Base-by-base conservation (phyloP, 2,113 vertebrate genomes). In the Sarotherodon lohbergeri region DNA sequence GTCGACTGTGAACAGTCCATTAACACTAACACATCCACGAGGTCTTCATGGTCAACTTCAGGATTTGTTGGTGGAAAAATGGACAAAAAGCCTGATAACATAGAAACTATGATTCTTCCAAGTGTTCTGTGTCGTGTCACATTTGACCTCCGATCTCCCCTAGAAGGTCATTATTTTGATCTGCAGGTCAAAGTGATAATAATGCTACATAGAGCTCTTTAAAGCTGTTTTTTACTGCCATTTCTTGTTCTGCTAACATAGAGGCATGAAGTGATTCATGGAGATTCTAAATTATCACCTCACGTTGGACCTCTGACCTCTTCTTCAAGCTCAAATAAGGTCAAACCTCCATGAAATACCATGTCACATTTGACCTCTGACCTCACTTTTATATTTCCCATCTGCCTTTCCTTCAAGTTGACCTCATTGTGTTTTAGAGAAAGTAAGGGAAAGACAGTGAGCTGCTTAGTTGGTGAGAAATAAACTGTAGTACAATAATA, bases 251-350 rank as follows among this genome's bases (percentile, higher is more conserved):
- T 66, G 32, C 5, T 66, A 66, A 36, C 32, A n/a, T 12, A 16
- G 17, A 61, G 57, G 8, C 2, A 32, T 61, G 0, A 34, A 11
- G 17, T 0, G 32, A 66, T n/a, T 63, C 9, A 36, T 36, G 59
- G 32, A 9, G 9, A 0, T 0, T 36, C 59, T 36, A 36, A 66
- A 66, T 66, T 36, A 66, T 66, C 32, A 63, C 32, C 32, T 36
- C 0, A 63, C n/a, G 32, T 66, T 36, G 61, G 17, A 0, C 0
- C 0, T 66, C 61, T 39, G 32, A 66, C 61, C 32, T 66, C 32
- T 39, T 66, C 61, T 66, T 39, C 61, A 39, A 66, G 32, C 61
- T 66, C 17, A 66, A 66, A 66, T 12, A 36, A 66, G 32, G 4
- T 36, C 61, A 66, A 66, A 66, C 32, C 32, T 66, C 32, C 10